These are phyloP conservation scores for Papilio glaucus DNA, from an alignment of 1,140 invertebrate genomes.

Conservation along the genomic window DNA sequence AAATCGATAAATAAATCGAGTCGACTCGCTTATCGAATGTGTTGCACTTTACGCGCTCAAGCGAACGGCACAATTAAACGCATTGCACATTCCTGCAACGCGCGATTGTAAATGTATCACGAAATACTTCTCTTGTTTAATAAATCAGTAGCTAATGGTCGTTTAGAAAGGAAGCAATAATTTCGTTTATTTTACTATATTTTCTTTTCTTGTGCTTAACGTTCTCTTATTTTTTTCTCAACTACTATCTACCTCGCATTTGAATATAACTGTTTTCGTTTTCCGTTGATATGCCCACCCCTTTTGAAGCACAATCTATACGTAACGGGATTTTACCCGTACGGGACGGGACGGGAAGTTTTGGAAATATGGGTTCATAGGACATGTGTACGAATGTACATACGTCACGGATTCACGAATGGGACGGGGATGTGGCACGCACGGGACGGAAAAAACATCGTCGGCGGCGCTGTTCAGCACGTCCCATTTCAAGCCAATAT, in stretches of 20 bases:
- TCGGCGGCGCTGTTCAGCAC: no score
- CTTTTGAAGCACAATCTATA: no score
- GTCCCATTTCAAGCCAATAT: no score
- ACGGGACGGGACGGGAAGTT: no score
- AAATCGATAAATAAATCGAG: constrained; percentile 19
- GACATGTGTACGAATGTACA: no score
- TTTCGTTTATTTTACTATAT: not conserved
- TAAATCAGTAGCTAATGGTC: not conserved
- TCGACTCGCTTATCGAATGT: constrained; percentile 5
- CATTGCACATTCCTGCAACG: not conserved
- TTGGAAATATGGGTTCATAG: no score
- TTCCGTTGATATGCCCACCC: no score
- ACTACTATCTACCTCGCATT: not conserved
- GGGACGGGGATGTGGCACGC: no score
- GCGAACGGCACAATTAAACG: not conserved
- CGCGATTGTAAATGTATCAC: not conserved
- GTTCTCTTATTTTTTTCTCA: not conserved
- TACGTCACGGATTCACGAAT: no score
- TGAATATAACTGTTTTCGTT: no score
- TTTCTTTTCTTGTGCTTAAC: not conserved
- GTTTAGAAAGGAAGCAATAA: not conserved
- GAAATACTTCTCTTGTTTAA: not conserved
- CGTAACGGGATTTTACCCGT: no score
- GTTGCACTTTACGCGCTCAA: not conserved
- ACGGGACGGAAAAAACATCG: no score